Evolutionary conservation across 2,888 invertebrate species (phyloP).

Genomic region (Thecophora atra): DNA sequence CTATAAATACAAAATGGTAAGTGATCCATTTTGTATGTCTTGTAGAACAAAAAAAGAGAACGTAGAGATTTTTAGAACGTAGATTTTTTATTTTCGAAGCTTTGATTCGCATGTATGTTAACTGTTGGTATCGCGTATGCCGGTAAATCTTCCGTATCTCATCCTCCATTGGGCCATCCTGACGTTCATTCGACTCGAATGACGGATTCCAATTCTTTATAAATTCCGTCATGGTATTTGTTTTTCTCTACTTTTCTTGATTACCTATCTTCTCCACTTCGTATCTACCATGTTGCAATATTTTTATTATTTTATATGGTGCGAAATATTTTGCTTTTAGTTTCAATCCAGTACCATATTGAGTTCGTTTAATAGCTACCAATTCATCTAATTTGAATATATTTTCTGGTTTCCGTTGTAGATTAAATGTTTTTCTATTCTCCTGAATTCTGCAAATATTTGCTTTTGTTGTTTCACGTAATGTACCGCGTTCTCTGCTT

Average conservation of each 20-base stretch:
- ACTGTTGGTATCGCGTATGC: too few species aligned
- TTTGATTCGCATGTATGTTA: background rate
- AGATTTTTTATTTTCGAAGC: conserved; percentile 29
- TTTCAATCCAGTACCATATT: conserved; percentile 5
- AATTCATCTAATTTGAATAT: conserved; percentile 3
- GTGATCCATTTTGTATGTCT: too few species aligned
- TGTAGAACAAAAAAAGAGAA: too few species aligned
- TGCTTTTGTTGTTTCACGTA: too few species aligned
- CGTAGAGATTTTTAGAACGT: too few species aligned
- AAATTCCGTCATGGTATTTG: background rate
- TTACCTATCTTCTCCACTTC: background rate
- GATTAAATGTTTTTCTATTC: conserved; percentile 6
- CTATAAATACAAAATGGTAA: too few species aligned
- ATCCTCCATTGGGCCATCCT: background rate
- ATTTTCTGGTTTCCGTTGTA: conserved; percentile 1
- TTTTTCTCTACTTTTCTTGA: background rate
- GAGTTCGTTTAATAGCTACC: background rate
- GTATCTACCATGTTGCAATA: background rate
- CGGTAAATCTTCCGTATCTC: too few species aligned
- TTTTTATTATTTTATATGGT: conserved; percentile 3
- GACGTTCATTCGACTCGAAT: background rate
- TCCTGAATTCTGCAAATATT: too few species aligned
- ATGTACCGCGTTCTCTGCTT: too few species aligned
- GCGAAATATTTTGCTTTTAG: background rate
- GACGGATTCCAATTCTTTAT: background rate